Percentiles rank a stretch among this genome's conserved stretches.
phyloP scores from a whole-genome alignment of 2,797 vertebrate genomes.

The Carduelis carduelis region DNA sequence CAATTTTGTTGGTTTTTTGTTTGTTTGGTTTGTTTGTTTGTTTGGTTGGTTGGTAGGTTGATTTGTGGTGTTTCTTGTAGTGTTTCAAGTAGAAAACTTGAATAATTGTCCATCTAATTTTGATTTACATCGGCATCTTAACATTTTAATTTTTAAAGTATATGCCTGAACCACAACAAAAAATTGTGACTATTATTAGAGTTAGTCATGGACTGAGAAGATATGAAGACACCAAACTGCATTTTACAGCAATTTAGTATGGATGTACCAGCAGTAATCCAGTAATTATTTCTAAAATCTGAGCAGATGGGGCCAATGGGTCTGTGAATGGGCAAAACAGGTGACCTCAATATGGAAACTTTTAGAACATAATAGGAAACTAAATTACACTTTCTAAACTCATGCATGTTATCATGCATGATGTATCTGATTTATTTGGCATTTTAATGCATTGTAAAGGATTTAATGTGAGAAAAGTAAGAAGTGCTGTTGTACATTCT shows the following conservation, averaged over 20 bases:
- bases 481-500: background rate
- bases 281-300: background rate
- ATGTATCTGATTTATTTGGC: background rate
- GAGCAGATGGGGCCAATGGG: background rate
- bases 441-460: background rate
- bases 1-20: fast-evolving
- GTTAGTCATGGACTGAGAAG: background rate
- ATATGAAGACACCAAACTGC: background rate
- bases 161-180: background rate
- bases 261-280: background rate
- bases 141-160: background rate
- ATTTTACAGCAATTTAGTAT: background rate
- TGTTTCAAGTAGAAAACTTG: background rate
- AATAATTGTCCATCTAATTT: background rate
- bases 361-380: background rate
- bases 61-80: background rate
- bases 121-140: background rate
- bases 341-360: background rate
- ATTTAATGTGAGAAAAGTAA: background rate
- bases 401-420: background rate
- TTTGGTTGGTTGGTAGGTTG: background rate
- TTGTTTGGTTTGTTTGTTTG: background rate
- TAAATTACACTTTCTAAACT: background rate
- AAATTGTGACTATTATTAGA: background rate
- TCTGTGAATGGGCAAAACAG: background rate